Evolutionary conservation across 2,888 invertebrate species (phyloP).

Genomic region (Dioctria rufipes): DNA sequence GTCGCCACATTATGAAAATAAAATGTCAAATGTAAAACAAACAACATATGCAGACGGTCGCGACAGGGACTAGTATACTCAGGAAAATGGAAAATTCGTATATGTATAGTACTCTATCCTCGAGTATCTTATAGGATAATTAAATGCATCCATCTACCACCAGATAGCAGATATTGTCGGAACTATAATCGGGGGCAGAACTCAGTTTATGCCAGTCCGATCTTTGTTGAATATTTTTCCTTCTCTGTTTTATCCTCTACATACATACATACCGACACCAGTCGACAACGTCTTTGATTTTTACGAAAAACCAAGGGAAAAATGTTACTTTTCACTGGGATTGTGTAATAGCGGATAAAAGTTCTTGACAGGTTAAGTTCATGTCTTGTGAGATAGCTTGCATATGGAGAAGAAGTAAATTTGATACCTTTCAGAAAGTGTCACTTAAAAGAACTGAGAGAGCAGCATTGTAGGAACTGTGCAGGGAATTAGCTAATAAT

Average conservation of each 20-base stretch:
- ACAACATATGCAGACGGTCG: background rate
- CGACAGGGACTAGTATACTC: conserved; percentile 10
- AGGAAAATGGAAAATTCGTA: no score
- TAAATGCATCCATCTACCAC: conserved; percentile 40
- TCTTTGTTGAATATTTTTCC: background rate
- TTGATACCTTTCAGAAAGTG: background rate
- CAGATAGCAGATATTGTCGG: background rate
- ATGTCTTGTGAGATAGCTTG: conserved; percentile 1
- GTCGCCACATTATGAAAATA: conserved; percentile 53
- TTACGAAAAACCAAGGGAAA: background rate
- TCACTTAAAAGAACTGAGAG: background rate
- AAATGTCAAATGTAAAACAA: conserved; percentile 52
- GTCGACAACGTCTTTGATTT: background rate
- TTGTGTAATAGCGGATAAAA: conserved; percentile 48
- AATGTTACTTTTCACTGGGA: conserved; percentile 41
- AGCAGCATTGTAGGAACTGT: background rate
- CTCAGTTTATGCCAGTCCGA: conserved; percentile 29
- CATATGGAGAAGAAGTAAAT: conserved; percentile 31
- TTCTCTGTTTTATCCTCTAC: background rate
- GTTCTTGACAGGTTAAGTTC: conserved; percentile 55
- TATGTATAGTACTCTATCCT: background rate
- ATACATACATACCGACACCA: background rate
- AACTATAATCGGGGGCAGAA: conserved; percentile 4
- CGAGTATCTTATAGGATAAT: conserved; percentile 13
- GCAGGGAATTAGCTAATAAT: background rate